Evolutionary conservation across 2,113 vertebrate species (phyloP), one percentile per base, ranked within the genome.

Genomic region (Nannobrachium achirus): DNA sequence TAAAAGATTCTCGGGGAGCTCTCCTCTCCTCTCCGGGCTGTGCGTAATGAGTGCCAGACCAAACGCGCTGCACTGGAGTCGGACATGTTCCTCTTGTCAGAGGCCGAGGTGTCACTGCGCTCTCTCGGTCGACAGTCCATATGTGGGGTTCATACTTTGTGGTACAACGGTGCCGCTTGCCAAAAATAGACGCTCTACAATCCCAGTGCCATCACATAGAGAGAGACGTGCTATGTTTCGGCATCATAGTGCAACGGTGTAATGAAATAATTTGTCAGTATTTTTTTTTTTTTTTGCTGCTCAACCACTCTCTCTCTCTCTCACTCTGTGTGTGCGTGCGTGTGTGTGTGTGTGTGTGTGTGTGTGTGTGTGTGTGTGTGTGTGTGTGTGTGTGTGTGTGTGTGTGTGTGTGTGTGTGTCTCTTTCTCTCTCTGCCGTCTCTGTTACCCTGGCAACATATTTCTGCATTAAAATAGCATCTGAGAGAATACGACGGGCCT

Each of bases 381-480:
- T 3, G 50, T n/a, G 50, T 51, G 63, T n/a, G 41, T 19, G 59
- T 19, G 56, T 58, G n/a, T n/a, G n/a, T n/a, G n/a, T n/a, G n/a
- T n/a, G n/a, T n/a, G 56, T 2, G 56, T 3, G 50, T n/a, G 50
- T 51, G 63, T n/a, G 41, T 19, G 59, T 19, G 56, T 58, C 63
- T 52, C 63, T 51, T 40, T 18, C 75, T 50, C 75, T 39, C 86
- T 50, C 82, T 67, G 82, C 73, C 86, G 82, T 81, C 86, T 89
- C 88, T 86, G 92, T 93, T 93, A 91, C 92, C 92, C 81, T 91
- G 92, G 91, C 85, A 93, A 93, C 92, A 91, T 91, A 89, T 92
- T 92, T 88, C 90, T 92, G 90, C 90, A 91, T 92, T 86, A 88
- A 90, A 90, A 91, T 91, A 91, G 89, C 89, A 89, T 92, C 85